Evolutionary conservation across 2,113 vertebrate species (phyloP).

Genomic region (Carassius auratus): DNA sequence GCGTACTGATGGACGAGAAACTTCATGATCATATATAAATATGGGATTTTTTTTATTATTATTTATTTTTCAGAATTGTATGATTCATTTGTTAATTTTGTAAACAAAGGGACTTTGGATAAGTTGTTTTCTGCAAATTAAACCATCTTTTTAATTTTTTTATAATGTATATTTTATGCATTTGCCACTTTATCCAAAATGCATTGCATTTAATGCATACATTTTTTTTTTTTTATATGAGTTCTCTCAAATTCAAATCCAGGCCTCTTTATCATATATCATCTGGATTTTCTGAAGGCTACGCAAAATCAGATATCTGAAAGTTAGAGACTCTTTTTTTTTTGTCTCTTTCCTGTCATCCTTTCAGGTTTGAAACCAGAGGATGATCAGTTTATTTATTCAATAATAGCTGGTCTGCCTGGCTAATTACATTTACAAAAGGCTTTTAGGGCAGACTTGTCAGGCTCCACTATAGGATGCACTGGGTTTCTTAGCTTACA

Average conservation of each 20-base stretch:
- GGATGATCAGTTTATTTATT: slow-evolving; percentile 20
- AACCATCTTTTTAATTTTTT: neutral
- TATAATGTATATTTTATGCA: neutral
- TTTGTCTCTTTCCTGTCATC: slow-evolving; percentile 10
- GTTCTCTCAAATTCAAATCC: neutral
- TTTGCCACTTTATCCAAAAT: neutral
- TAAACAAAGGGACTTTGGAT: neutral
- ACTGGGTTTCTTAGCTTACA: neutral
- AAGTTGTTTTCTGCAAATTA: neutral
- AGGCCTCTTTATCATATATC: neutral
- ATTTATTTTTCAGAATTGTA: neutral
- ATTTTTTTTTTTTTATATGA: neutral
- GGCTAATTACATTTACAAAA: slow-evolving; percentile 3
- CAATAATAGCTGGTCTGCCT: slow-evolving; percentile 7
- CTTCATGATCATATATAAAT: neutral
- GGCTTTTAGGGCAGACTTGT: slow-evolving; percentile 28
- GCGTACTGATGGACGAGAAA: neutral
- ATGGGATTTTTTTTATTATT: neutral
- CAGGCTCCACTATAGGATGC: neutral
- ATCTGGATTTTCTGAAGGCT: neutral
- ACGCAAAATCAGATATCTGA: neutral
- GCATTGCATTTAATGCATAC: neutral
- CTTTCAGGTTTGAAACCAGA: slow-evolving; percentile 8
- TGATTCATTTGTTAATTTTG: neutral
- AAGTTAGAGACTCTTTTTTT: neutral